phyloP scores from a whole-genome alignment of 2,113 vertebrate genomes.

The Mormyrus iriodes region DNA sequence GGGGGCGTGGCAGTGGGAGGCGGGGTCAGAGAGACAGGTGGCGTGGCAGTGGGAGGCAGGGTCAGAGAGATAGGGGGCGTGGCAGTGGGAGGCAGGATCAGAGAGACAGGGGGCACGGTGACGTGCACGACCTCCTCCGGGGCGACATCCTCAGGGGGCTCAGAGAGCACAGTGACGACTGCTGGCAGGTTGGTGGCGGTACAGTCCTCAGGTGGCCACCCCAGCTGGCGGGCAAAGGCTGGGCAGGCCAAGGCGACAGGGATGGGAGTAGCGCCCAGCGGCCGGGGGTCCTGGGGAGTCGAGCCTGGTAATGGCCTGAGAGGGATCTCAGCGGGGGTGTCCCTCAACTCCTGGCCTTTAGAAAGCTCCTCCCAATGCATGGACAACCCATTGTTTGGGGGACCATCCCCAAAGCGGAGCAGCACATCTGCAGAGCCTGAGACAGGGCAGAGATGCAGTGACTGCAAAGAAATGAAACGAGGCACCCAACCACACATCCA shows the following conservation, averaged over 20 bases:
- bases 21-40: background rate
- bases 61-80: too few species aligned
- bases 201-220: background rate
- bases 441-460: too few species aligned
- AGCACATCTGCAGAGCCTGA: background rate
- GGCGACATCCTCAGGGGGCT: background rate
- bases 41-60: background rate
- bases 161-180: background rate
- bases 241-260: background rate
- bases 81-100: background rate
- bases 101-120: background rate
- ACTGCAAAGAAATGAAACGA: background rate
- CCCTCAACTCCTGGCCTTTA: background rate
- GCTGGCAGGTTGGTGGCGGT: background rate
- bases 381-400: background rate
- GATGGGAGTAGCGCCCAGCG: background rate
- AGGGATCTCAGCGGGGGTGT: background rate
- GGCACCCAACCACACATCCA: background rate
- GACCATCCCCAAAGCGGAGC: background rate
- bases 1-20: background rate
- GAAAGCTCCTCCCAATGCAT: too few species aligned
- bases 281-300: background rate
- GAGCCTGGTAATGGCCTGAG: background rate
- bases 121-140: background rate
- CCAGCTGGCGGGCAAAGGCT: background rate